Percentiles rank a stretch among this genome's conserved stretches.
These are phyloP conservation scores for Eledone cirrhosa DNA, from an alignment of 2,888 invertebrate species.

Conservation along the genomic window DNA sequence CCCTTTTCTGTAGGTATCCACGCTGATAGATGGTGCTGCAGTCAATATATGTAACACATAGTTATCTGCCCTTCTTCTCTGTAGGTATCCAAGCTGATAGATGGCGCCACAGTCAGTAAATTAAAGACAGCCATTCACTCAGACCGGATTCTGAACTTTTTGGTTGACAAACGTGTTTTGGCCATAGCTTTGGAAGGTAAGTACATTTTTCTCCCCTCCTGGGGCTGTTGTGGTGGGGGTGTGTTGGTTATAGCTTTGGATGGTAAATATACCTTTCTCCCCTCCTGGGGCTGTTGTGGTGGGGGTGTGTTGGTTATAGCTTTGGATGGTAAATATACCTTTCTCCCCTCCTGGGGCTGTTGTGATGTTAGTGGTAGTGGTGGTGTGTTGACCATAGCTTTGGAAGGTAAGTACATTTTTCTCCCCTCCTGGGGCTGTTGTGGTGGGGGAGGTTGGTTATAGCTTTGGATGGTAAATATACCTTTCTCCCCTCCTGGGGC, in stretches of 20 bases:
- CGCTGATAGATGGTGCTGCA: too few relatives aligned
- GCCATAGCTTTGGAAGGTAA: slow-evolving; percentile 68
- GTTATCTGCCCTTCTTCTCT: too few relatives aligned
- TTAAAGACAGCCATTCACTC: slow-evolving; percentile 60
- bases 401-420: slow-evolving; percentile 63
- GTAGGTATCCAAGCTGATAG: slow-evolving; percentile 67
- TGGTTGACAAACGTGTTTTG: slow-evolving; percentile 67
- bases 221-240: slow-evolving; percentile 64
- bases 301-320: slow-evolving; percentile 68
- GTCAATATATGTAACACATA: too few relatives aligned
- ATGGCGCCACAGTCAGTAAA: slow-evolving; percentile 60
- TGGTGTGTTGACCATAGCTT: slow-evolving; percentile 67
- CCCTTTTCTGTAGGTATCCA: too few relatives aligned
- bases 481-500: too few relatives aligned
- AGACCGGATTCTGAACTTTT: slow-evolving; percentile 68
- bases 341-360: too few relatives aligned
- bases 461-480: slow-evolving; percentile 65
- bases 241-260: slow-evolving; percentile 69
- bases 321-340: slow-evolving; percentile 62
- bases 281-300: too few relatives aligned
- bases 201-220: too few relatives aligned
- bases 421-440: too few relatives aligned
- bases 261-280: slow-evolving; percentile 49
- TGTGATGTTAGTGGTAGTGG: too few relatives aligned
- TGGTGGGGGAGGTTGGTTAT: slow-evolving; percentile 66